phyloP scores from a whole-genome alignment of 2,888 invertebrate genomes.

The Watsonalla binaria region DNA sequence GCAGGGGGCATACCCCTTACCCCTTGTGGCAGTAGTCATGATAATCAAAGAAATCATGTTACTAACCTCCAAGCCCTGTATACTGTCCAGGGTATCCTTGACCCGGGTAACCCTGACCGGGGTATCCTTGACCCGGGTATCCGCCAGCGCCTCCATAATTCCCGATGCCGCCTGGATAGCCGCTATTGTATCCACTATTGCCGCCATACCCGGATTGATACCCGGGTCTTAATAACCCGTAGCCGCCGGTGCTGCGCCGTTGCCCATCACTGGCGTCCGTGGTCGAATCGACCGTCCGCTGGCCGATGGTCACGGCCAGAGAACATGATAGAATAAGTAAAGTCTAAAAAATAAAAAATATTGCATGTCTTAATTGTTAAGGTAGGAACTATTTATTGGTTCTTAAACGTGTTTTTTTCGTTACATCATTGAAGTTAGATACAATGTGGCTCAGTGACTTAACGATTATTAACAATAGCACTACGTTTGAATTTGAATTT shows the following conservation, averaged over 20 bases:
- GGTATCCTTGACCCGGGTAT: conserved; percentile 27
- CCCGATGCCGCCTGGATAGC: conserved; percentile 24
- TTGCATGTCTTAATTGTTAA: too few species aligned
- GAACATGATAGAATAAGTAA: conserved; percentile 48
- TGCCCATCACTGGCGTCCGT: conserved; percentile 38
- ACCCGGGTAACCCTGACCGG: conserved; percentile 2
- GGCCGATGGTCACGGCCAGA: conserved; percentile 42
- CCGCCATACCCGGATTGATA: conserved; percentile 29
- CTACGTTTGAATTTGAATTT: too few species aligned
- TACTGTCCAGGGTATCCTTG: conserved; percentile 1
- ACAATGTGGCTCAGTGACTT: too few species aligned
- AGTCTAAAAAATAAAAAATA: conserved; percentile 37
- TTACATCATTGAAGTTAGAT: too few species aligned
- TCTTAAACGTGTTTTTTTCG: too few species aligned
- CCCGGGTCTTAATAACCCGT: conserved; percentile 52
- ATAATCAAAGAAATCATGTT: not conserved
- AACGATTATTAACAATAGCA: too few species aligned
- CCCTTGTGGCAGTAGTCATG: too few species aligned
- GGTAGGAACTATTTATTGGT: too few species aligned
- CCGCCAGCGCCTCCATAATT: conserved; percentile 26
- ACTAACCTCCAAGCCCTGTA: not conserved
- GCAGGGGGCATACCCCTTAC: too few species aligned
- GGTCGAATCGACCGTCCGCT: conserved; percentile 43
- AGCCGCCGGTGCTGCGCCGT: conserved; percentile 49
- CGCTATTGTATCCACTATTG: conserved; percentile 28